Conservation (phyloP, 2,888 invertebrate species). For the Drosophila neonasuta region DNA sequence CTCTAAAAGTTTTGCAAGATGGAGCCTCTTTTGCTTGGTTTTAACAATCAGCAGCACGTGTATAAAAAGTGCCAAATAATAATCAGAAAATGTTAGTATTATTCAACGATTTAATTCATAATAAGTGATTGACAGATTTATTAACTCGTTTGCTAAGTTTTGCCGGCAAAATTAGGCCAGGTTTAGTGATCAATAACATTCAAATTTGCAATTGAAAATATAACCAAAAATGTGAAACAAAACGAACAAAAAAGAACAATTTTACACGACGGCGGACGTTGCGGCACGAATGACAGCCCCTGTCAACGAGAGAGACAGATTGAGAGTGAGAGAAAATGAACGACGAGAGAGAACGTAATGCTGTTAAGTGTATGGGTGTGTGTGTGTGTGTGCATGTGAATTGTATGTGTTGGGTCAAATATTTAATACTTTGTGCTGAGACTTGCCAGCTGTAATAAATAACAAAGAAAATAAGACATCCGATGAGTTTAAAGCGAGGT, state of each 20-base stretch:
- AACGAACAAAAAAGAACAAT: slow-evolving; percentile 60
- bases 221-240: slow-evolving; percentile 60
- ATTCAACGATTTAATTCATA: slow-evolving; percentile 47
- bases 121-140: slow-evolving; percentile 45
- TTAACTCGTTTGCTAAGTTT: slow-evolving; percentile 34
- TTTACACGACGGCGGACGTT: slow-evolving; percentile 58
- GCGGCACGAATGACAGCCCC: slow-evolving; percentile 58
- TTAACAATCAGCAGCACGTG: slow-evolving; percentile 83
- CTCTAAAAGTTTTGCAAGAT: slow-evolving; percentile 81
- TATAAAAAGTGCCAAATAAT: slow-evolving; percentile 83
- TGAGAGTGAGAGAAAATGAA: slow-evolving; percentile 18
- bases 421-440: slow-evolving; percentile 29
- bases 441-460: slow-evolving; percentile 40
- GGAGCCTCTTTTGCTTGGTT: slow-evolving; percentile 83
- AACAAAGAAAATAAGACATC: slow-evolving; percentile 36
- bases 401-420: slow-evolving; percentile 43
- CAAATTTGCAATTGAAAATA: slow-evolving; percentile 52
- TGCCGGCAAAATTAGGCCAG: slow-evolving; percentile 38
- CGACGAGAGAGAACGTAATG: slow-evolving; percentile 52
- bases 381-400: slow-evolving; percentile 23
- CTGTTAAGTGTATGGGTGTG: slow-evolving; percentile 51
- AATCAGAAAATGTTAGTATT: slow-evolving; percentile 82
- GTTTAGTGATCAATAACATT: slow-evolving; percentile 49
- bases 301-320: slow-evolving; percentile 33
- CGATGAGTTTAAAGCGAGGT: slow-evolving; percentile 31